A percentile compares a stretch with the other conserved stretches of the same genome.
phyloP scores from a whole-genome alignment of 2,113 vertebrate genomes.

The Pithys albifrons region DNA sequence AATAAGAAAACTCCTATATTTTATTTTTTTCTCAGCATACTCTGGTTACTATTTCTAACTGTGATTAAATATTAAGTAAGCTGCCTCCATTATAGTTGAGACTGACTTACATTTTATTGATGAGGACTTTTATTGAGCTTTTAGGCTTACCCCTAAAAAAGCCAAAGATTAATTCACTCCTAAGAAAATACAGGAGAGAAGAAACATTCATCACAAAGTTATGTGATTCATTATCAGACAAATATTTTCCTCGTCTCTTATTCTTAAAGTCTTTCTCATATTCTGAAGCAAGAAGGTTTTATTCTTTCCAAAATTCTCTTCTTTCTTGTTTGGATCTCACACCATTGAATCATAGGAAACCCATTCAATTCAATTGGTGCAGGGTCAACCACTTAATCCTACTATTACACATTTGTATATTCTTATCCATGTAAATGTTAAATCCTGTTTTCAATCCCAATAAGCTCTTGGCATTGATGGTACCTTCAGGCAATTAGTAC shows the following conservation, averaged over 20 bases:
- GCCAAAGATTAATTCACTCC: neutral
- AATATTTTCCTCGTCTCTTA: neutral
- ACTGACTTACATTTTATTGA: neutral
- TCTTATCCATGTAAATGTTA: neutral
- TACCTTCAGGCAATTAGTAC: neutral
- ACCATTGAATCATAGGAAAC: neutral
- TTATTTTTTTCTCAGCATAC: neutral
- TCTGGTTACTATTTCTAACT: neutral
- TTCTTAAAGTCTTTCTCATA: neutral
- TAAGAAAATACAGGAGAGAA: neutral
- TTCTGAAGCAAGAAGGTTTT: neutral
- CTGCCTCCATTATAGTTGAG: neutral
- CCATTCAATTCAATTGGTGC: neutral
- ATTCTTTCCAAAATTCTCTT: neutral
- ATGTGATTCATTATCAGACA: neutral
- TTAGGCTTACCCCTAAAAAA: neutral
- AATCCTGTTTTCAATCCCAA: conserved; percentile 3
- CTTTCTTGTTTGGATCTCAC: neutral
- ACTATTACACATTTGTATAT: neutral
- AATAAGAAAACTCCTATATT: neutral
- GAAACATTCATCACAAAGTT: neutral
- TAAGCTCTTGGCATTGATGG: neutral
- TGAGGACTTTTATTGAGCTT: neutral
- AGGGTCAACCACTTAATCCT: conserved; percentile 6
- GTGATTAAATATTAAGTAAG: neutral